Conservation (phyloP, 2,797 vertebrate genomes). For the Sparus aurata region DNA sequence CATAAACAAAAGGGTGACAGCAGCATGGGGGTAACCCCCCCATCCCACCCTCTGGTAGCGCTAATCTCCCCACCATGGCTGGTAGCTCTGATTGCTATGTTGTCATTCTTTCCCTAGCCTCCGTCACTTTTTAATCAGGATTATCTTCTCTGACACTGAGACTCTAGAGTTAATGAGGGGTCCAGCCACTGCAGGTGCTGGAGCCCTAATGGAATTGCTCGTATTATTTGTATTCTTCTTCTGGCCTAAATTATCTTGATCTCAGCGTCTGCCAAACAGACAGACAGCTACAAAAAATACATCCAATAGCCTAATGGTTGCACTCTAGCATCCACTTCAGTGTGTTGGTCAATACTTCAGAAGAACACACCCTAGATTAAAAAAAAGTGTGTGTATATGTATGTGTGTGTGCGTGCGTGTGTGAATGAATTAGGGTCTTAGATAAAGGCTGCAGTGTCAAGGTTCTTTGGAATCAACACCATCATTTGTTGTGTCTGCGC, state of each 20-base stretch:
- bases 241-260: conserved; percentile 33
- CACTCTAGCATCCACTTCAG: background rate
- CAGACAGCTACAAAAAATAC: background rate
- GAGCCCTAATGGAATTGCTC: conserved; percentile 21
- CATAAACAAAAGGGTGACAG: conserved; percentile 65
- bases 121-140: conserved; percentile 83
- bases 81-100: conserved; percentile 69
- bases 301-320: background rate
- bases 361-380: background rate
- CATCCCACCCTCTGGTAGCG: conserved; percentile 28
- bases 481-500: background rate
- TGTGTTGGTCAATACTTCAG: conserved; percentile 6
- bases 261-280: conserved; percentile 24
- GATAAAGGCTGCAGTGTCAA: background rate
- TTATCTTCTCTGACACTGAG: conserved; percentile 75
- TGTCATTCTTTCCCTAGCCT: conserved; percentile 64
- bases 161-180: conserved; percentile 75
- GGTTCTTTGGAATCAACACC: background rate
- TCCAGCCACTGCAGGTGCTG: conserved; percentile 56
- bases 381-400: background rate
- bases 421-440: background rate
- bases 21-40: conserved; percentile 28
- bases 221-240: conserved; percentile 38
- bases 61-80: conserved; percentile 74
- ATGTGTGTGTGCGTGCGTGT: background rate